Base-by-base conservation (phyloP, 2,888 invertebrate genomes). In the Lasioglossum marginatum region DNA sequence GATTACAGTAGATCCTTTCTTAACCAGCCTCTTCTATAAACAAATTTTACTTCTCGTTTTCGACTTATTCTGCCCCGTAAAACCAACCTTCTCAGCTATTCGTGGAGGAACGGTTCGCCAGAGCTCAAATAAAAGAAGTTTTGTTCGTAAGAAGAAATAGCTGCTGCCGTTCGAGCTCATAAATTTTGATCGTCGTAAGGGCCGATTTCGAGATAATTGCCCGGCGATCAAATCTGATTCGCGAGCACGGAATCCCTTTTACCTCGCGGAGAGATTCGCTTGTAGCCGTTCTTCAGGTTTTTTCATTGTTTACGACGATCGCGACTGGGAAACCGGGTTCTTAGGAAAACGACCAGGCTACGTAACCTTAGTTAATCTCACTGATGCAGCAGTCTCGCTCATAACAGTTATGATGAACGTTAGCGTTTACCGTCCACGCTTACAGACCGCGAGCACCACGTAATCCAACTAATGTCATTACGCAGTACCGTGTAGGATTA, bases 401-500 rank as follows among this genome's bases (percentile, higher is more conserved):
- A 77, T 87, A 88, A 90, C 83, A 85, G 90, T 90, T 87, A 87
- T 88, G 87, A 90, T 77, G 90, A 90, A 90, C 90, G 85, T 90
- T 90, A 86, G 73, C 88, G 82, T 90, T 90, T 86, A 86, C 84
- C 83, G 74, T 88, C 83, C 74, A 79, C 83, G 87, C 63, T 88
- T 84, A 85, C 84, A 85, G 78, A 89, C 86, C 74, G 83, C 85
- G 77, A 86, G 85, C 83, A 70, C 74, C 66, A 60, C 83, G 87
- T 90, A 89, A 90, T 90, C 90, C 88, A 84, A 81, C 88, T 90
- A 90, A 89, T 87, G 87, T 86, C 88, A 87, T 88, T 90, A 90
- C 82, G 82, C 74, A 81, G 85, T 83, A 77, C 86, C 84, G 79
- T 34, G 34, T 82, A 70, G 86, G 90, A 89, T 90, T 86, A 90